A percentile compares a stretch with the other conserved stretches of the same genome.
Evolutionary conservation across 2,797 vertebrate genomes (phyloP).

Genomic region (Okamejei kenojei): DNA sequence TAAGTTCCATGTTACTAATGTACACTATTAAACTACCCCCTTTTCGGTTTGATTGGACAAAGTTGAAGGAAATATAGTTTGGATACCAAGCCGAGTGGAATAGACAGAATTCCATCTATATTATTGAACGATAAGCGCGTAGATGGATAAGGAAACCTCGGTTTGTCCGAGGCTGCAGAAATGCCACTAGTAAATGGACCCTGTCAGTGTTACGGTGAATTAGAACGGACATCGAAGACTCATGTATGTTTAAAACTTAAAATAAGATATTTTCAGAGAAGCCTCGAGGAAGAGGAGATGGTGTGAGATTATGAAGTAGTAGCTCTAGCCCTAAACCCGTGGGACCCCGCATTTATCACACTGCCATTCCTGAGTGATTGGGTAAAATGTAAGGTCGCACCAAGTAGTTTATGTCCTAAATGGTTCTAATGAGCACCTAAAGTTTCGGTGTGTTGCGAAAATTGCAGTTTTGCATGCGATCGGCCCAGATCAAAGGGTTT

Average conservation of each 20-base stretch:
- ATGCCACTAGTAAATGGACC: neutral
- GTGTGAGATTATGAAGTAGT: neutral
- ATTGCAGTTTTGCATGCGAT: slow-evolving; percentile 23
- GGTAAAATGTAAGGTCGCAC: neutral
- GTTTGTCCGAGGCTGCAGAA: neutral
- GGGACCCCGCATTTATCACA: neutral
- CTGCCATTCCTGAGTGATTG: neutral
- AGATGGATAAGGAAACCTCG: neutral
- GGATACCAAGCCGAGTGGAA: neutral
- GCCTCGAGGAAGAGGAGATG: neutral
- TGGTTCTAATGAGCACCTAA: slow-evolving; percentile 31
- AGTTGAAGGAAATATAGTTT: neutral
- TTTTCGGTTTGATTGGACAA: too few species aligned
- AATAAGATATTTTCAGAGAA: neutral
- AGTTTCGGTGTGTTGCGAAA: slow-evolving; percentile 2
- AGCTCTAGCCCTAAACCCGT: slow-evolving; percentile 20
- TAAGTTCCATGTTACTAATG: neutral
- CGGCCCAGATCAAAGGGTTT: slow-evolving; percentile 9
- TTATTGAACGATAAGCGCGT: too few species aligned
- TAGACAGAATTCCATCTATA: too few species aligned
- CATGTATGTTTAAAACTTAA: neutral
- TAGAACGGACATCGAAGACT: neutral
- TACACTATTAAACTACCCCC: too few species aligned
- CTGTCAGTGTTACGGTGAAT: neutral
- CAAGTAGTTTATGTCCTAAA: neutral